Conservation (phyloP, 2,888 invertebrate genomes). For the Apamea monoglypha region DNA sequence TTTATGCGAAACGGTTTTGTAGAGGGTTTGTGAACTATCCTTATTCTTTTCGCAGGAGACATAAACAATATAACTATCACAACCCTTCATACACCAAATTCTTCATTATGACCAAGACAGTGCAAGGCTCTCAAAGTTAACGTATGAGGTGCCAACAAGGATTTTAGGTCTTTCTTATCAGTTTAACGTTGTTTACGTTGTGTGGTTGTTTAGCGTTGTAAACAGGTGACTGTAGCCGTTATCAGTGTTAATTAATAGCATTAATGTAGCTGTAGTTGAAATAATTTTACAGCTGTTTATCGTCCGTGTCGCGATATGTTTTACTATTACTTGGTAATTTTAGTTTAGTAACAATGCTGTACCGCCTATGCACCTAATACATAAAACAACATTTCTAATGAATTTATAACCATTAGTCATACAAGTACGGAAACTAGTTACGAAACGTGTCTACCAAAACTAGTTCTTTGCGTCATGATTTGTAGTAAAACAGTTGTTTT, state of each 20-base stretch:
- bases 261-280: conserved; percentile 12
- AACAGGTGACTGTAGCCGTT: conserved; percentile 33
- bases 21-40: neutral
- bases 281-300: conserved; percentile 6
- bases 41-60: neutral
- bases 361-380: neutral
- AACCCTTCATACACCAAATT: neutral
- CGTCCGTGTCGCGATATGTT: neutral
- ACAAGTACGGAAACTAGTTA: conserved; percentile 37
- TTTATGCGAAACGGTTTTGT: neutral
- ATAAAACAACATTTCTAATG: conserved; percentile 29
- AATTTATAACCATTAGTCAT: conserved; percentile 49
- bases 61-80: neutral
- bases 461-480: conserved; percentile 49
- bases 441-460: conserved; percentile 40
- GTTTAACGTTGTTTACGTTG: conserved; percentile 1
- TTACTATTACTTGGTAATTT: conserved; percentile 8
- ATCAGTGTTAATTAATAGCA: conserved; percentile 33
- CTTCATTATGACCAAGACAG: neutral
- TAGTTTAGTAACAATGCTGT: conserved; percentile 8
- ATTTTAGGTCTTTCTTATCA: conserved; percentile 34
- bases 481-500: conserved; percentile 2
- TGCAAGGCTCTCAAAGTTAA: neutral
- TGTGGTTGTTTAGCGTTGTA: conserved; percentile 11
- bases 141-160: neutral